Conservation (phyloP, 2,888 invertebrate species). For the Tribolium freemani region DNA sequence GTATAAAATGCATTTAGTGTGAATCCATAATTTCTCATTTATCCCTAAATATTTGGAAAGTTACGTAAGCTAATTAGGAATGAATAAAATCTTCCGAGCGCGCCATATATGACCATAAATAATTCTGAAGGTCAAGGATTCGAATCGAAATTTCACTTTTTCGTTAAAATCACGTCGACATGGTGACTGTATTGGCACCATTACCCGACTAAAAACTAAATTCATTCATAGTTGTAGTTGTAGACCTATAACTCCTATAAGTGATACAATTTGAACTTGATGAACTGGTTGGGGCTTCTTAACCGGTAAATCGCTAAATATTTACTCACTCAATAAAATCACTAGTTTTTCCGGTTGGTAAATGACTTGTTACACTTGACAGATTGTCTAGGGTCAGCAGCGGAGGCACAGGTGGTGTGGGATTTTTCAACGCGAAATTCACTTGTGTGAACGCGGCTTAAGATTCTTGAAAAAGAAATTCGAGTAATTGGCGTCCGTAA, state of each 20-base stretch:
- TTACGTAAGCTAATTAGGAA: constrained; percentile 49
- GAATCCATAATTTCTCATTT: constrained; percentile 33
- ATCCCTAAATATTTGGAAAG: constrained; percentile 42
- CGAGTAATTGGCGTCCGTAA: constrained; percentile 52
- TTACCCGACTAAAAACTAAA: constrained; percentile 40
- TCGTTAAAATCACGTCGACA: constrained; percentile 15
- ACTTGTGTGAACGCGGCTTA: constrained; percentile 19
- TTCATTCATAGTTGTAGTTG: constrained; percentile 13
- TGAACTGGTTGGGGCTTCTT: constrained; percentile 50
- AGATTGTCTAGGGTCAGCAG: constrained; percentile 47
- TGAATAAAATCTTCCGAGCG: constrained; percentile 37
- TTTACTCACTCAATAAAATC: constrained; percentile 52
- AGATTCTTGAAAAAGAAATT: constrained; percentile 51
- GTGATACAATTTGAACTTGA: constrained; percentile 43
- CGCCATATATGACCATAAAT: constrained; percentile 44
- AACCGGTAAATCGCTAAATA: constrained; percentile 54
- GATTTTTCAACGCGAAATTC: constrained; percentile 7
- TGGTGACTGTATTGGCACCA: constrained; percentile 10
- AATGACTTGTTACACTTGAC: constrained; percentile 51
- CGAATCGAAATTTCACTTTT: constrained; percentile 40
- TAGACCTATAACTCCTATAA: constrained; percentile 26
- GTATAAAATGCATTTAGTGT: constrained; percentile 10
- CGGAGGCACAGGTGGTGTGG: constrained; percentile 24
- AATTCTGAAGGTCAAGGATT: constrained; percentile 50
- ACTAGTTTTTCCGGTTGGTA: constrained; percentile 53